Conservation (phyloP, 2,797 vertebrate species). For the Tiaroga cobitis region DNA sequence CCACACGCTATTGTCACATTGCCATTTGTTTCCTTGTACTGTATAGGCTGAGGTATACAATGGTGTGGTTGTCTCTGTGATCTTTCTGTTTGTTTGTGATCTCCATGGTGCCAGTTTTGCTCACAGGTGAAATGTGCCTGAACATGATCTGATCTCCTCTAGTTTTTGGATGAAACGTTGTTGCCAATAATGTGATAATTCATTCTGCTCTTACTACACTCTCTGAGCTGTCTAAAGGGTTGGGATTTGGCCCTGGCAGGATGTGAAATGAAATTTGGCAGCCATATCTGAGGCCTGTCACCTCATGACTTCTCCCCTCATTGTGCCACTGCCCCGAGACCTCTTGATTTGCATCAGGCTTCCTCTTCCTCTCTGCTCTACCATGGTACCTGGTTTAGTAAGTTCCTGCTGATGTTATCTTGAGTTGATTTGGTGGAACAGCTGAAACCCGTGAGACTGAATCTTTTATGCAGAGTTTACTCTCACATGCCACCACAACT, state of each 20-base stretch:
- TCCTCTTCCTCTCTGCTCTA: conserved; percentile 13
- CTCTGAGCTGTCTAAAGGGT: not conserved
- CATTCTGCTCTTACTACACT: not conserved
- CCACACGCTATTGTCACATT: conserved; percentile 11
- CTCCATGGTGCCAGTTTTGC: conserved; percentile 3
- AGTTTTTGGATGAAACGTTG: not conserved
- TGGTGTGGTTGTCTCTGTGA: conserved; percentile 6
- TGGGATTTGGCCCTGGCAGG: conserved; percentile 1
- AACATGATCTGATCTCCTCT: not conserved
- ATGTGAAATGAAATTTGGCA: conserved; percentile 12
- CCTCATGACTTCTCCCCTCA: not conserved
- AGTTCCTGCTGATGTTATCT: conserved; percentile 49
- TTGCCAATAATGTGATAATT: not conserved
- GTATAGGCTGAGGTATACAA: not conserved
- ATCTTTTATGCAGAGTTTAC: not conserved
- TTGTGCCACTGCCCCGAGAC: conserved; percentile 17
- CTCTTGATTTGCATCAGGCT: conserved; percentile 55
- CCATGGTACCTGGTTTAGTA: conserved; percentile 11
- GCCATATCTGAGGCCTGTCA: conserved; percentile 1
- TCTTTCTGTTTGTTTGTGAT: conserved; percentile 24
- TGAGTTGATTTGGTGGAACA: conserved; percentile 6
- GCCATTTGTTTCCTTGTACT: conserved; percentile 4
- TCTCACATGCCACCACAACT: not conserved
- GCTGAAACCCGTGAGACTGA: not conserved
- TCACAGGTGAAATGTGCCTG: not conserved